A percentile compares a stretch with the other conserved stretches of the same genome.
Conservation (phyloP, 1,140 invertebrate genomes). For the Olivierus martensii region DNA sequence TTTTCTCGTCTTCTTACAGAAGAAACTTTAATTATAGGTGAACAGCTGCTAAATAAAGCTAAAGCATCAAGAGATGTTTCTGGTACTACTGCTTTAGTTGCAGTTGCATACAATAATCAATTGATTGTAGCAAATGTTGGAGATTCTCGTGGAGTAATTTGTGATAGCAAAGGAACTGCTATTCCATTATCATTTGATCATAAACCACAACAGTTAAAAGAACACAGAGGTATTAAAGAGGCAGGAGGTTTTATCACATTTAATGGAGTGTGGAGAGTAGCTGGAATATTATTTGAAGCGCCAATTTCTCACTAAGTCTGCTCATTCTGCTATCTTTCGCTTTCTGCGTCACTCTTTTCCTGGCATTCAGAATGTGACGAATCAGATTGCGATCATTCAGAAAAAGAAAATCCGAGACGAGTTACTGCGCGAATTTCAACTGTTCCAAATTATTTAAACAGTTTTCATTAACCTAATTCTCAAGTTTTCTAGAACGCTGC, state of each 20-base stretch:
- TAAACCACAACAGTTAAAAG: constrained; percentile 82
- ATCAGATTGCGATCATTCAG: no score
- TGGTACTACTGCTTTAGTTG: constrained; percentile 83
- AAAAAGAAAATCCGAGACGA: no score
- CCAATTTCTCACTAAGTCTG: no score
- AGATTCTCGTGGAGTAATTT: constrained; percentile 89
- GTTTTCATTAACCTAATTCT: no score
- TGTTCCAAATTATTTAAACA: no score
- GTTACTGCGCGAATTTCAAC: no score
- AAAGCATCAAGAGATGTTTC: constrained; percentile 62
- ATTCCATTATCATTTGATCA: constrained; percentile 92
- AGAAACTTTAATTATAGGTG: constrained; percentile 66
- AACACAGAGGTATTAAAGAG: constrained; percentile 73
- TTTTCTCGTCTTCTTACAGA: constrained; percentile 58
- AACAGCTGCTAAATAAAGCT: constrained; percentile 57
- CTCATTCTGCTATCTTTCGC: no score
- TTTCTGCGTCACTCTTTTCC: no score
- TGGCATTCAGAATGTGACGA: no score
- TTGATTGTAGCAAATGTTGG: constrained; percentile 91
- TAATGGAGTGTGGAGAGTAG: constrained; percentile 91
- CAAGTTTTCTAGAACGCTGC: no score
- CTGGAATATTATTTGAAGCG: constrained; percentile 84
- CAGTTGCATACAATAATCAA: constrained; percentile 49
- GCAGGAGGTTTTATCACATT: constrained; percentile 87
- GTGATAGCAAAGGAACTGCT: constrained; percentile 70